A percentile compares a stretch with the other conserved stretches of the same genome.
Conservation (phyloP, 2,113 vertebrate species). For the Cranoglanis bouderius region DNA sequence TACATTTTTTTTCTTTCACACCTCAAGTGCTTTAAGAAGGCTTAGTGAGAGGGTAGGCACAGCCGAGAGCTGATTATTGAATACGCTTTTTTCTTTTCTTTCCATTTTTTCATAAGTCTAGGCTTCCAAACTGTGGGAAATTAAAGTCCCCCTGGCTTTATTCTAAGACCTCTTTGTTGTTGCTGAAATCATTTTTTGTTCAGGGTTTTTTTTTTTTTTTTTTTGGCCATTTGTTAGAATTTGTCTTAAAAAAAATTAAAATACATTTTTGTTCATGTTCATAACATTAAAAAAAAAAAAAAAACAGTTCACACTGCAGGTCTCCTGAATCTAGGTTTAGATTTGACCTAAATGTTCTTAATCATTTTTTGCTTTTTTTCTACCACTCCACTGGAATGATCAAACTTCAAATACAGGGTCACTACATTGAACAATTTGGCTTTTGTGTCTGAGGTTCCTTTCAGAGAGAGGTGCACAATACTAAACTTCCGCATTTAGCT, state of each 20-base stretch:
- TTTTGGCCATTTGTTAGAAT: neutral
- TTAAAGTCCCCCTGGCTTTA: constrained; percentile 15
- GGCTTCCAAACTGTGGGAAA: constrained; percentile 28
- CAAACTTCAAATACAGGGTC: constrained; percentile 39
- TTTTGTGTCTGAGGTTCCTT: constrained; percentile 68
- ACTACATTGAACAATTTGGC: constrained; percentile 57
- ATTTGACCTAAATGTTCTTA: neutral
- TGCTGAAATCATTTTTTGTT: constrained; percentile 4
- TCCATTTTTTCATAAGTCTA: constrained; percentile 19
- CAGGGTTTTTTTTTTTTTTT: neutral
- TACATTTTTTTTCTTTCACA: constrained; percentile 54
- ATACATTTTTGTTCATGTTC: neutral
- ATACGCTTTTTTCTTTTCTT: constrained; percentile 25
- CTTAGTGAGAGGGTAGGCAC: constrained; percentile 53
- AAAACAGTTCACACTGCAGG: neutral
- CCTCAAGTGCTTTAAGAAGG: constrained; percentile 65
- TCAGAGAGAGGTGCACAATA: constrained; percentile 69
- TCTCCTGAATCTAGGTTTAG: constrained; percentile 5
- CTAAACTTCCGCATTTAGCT: constrained; percentile 67
- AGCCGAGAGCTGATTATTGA: constrained; percentile 49
- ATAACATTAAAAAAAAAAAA: neutral
- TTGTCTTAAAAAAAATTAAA: neutral
- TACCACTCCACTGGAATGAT: neutral
- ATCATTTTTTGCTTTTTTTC: neutral
- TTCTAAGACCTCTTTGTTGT: constrained; percentile 22